phyloP scores from a whole-genome alignment of 2,113 vertebrate genomes.

The Danio rerio region GRCz12tu NC_133196.1:16513001-16513500 shows the following conservation, averaged over 20 bases:
- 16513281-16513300: background rate
- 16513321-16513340: no score
- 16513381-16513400: no score
- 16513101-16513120: conserved; percentile 19
- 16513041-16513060: conserved; percentile 11
- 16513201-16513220: background rate
- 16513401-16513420: no score
- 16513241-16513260: background rate
- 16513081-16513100: conserved; percentile 37
- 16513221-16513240: background rate
- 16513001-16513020: background rate
- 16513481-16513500: no score
- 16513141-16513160: background rate
- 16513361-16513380: no score
- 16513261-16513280: background rate
- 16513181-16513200: background rate
- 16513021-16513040: conserved; percentile 3
- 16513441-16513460: no score
- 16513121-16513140: conserved; percentile 13
- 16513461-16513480: no score
- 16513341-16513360: no score
- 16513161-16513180: background rate
- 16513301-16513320: background rate
- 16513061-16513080: conserved; percentile 39
- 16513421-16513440: no score